Percentiles rank a stretch among this genome's conserved stretches.
These are phyloP conservation scores for Oryzaephilus surinamensis DNA, from an alignment of 1,140 invertebrate species.

Conservation along the genomic window DNA sequence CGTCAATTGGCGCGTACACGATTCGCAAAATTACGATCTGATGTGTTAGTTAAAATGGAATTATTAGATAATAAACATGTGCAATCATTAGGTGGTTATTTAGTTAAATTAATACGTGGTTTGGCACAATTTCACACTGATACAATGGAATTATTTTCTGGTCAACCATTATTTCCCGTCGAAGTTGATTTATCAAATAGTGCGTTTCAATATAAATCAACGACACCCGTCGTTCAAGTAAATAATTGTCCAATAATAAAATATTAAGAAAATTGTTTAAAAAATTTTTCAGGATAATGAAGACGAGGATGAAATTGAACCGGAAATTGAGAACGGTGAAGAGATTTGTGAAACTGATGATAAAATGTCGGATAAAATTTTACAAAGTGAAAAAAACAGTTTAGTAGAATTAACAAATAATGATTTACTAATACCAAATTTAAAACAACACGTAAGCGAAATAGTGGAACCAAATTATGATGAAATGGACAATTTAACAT, in stretches of 20 bases:
- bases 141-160: slow-evolving; percentile 56
- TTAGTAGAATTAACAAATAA: slow-evolving; percentile 8
- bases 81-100: slow-evolving; percentile 79
- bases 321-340: slow-evolving; percentile 30
- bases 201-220: slow-evolving; percentile 80
- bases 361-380: neutral
- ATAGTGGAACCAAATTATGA: slow-evolving; percentile 31
- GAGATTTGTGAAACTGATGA: slow-evolving; percentile 23
- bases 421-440: slow-evolving; percentile 19
- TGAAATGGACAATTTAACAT: slow-evolving; percentile 33
- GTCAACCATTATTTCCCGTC: slow-evolving; percentile 81
- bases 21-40: slow-evolving; percentile 87
- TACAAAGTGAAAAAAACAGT: slow-evolving; percentile 11
- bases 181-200: slow-evolving; percentile 89
- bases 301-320: slow-evolving; percentile 28
- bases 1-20: slow-evolving; percentile 82
- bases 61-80: slow-evolving; percentile 96
- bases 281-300: slow-evolving; percentile 19
- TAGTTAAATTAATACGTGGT: slow-evolving; percentile 67
- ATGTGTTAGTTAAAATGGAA: slow-evolving; percentile 95
- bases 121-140: slow-evolving; percentile 66
- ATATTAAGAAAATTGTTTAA: slow-evolving; percentile 2
- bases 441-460: slow-evolving; percentile 7
- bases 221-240: slow-evolving; percentile 36
- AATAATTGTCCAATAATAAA: slow-evolving; percentile 1